Percentiles rank a stretch among this genome's conserved stretches.
These are phyloP conservation scores for Andrena minutula DNA, from an alignment of 2,888 invertebrate species.

Conservation along the genomic window DNA sequence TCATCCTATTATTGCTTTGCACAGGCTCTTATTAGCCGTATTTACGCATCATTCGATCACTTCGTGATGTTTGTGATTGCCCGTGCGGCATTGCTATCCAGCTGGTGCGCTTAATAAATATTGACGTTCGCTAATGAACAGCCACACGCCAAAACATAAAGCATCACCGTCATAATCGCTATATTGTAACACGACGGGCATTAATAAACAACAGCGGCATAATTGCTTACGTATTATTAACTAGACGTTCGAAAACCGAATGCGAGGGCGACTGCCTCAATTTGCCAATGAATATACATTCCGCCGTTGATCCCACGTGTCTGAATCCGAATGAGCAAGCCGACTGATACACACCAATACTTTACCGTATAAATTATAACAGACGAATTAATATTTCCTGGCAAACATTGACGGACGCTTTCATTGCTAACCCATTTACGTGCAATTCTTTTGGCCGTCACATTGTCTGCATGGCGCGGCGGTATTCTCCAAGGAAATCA, in stretches of 20 bases:
- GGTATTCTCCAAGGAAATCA: not conserved
- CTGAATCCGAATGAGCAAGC: constrained; percentile 20
- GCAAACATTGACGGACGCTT: constrained; percentile 16
- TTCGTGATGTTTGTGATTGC: constrained; percentile 41
- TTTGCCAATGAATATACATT: constrained; percentile 49
- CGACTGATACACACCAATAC: not conserved
- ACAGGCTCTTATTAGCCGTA: constrained; percentile 35
- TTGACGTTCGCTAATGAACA: constrained; percentile 67
- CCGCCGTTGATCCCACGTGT: constrained; percentile 24
- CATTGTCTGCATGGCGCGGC: not conserved
- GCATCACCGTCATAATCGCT: constrained; percentile 57
- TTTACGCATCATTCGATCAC: constrained; percentile 48
- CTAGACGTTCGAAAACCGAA: constrained; percentile 60
- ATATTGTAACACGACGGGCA: constrained; percentile 57
- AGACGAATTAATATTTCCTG: constrained; percentile 26
- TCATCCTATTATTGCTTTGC: constrained; percentile 8
- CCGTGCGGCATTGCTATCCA: constrained; percentile 36
- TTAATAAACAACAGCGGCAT: constrained; percentile 66
- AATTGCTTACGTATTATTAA: constrained; percentile 71
- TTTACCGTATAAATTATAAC: constrained; percentile 16
- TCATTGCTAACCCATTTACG: constrained; percentile 17
- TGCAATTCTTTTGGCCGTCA: not conserved
- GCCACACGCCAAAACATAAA: constrained; percentile 60
- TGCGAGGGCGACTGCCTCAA: constrained; percentile 43
- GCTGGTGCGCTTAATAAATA: constrained; percentile 66